Conservation (phyloP, 2,888 invertebrate genomes). For the Neelides folsomi region DNA sequence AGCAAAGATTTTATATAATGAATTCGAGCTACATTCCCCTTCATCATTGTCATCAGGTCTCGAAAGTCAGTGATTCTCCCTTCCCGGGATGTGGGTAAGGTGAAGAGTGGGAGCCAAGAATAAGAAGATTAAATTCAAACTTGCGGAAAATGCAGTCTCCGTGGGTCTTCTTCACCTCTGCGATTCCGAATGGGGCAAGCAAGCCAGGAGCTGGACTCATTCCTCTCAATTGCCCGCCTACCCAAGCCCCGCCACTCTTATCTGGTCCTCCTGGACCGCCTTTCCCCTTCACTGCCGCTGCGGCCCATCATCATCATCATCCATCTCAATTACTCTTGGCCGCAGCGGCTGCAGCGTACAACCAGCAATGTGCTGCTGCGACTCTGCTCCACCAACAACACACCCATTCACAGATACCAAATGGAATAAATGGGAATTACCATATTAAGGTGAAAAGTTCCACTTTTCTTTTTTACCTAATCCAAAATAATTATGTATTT, state of each 20-base stretch:
- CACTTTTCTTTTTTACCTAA: conserved; percentile 4
- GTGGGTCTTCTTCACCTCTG: conserved; percentile 30
- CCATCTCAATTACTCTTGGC: conserved; percentile 28
- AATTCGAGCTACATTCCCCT: conserved; percentile 4
- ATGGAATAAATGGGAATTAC: conserved; percentile 28
- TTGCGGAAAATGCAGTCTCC: conserved; percentile 27
- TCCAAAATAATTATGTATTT: background rate
- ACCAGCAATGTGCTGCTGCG: conserved; percentile 28
- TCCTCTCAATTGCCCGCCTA: conserved; percentile 24
- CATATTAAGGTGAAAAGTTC: conserved; percentile 23
- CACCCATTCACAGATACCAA: conserved; percentile 20
- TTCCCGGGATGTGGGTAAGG: background rate
- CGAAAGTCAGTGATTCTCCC: conserved; percentile 3
- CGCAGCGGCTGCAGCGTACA: conserved; percentile 28
- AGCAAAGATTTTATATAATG: conserved; percentile 1
- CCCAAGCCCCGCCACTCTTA: conserved; percentile 10
- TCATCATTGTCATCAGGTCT: conserved; percentile 2
- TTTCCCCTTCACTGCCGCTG: conserved; percentile 6
- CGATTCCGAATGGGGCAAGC: conserved; percentile 13
- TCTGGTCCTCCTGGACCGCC: conserved; percentile 14
- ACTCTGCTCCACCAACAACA: conserved; percentile 22
- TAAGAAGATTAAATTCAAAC: background rate
- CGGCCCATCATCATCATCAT: conserved; percentile 17
- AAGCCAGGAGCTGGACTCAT: conserved; percentile 17
- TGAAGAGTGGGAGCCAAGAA: background rate